Evolutionary conservation across 2,113 vertebrate genomes (phyloP).

Genomic region (Clarias magur): DNA sequence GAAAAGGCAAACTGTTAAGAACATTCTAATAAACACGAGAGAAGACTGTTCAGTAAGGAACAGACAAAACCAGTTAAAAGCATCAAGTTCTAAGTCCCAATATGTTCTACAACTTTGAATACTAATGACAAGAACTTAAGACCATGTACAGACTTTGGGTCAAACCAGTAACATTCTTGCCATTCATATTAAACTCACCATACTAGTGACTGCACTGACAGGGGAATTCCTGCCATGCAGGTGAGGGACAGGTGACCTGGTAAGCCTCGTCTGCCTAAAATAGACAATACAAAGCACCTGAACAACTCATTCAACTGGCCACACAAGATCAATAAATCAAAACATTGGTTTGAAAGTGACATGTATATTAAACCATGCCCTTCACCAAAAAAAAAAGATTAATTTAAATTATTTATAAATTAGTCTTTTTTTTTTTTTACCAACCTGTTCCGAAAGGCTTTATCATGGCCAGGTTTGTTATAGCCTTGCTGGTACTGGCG

Average conservation of each 20-base stretch:
- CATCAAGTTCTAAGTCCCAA: not conserved
- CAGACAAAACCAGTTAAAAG: not conserved
- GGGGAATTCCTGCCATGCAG: constrained; percentile 84
- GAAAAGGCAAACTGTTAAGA: not conserved
- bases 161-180: no score
- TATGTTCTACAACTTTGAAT: not conserved
- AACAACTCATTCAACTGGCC: not conserved
- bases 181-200: constrained; percentile 76
- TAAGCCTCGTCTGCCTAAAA: constrained; percentile 80
- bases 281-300: constrained; percentile 17
- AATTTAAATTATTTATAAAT: no score
- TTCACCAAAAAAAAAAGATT: not conserved
- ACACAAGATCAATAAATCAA: not conserved
- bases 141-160: not conserved
- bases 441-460: constrained; percentile 86
- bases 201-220: constrained; percentile 85
- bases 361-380: not conserved
- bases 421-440: not conserved
- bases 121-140: not conserved
- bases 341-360: not conserved
- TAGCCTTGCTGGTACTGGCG: constrained; percentile 85
- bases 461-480: constrained; percentile 81
- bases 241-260: constrained; percentile 84
- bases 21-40: not conserved
- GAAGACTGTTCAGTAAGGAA: no score